These are phyloP conservation scores for Stomorhina lunata DNA, from an alignment of 2,888 invertebrate species.

Conservation along the genomic window DNA sequence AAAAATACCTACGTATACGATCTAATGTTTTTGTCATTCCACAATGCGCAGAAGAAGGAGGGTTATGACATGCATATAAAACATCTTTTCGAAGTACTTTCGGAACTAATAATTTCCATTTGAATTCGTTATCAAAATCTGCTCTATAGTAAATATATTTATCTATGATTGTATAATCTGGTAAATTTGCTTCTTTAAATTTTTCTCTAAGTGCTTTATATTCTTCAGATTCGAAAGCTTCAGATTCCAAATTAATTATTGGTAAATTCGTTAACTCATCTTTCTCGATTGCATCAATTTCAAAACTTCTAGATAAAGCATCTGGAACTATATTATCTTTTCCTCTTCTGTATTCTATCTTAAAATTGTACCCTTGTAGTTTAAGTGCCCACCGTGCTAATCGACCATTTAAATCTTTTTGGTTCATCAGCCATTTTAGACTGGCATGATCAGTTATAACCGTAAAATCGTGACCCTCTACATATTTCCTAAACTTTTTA, in stretches of 20 bases:
- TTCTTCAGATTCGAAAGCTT: not conserved
- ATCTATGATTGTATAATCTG: not conserved
- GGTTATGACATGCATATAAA: not conserved
- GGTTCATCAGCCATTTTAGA: no score
- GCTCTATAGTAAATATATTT: not conserved
- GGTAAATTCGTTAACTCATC: not conserved
- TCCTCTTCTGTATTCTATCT: conserved; percentile 2
- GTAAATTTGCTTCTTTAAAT: not conserved
- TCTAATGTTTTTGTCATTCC: conserved; percentile 28
- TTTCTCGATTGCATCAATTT: not conserved
- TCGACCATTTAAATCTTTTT: no score
- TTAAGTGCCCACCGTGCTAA: not conserved
- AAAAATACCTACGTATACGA: conserved; percentile 19
- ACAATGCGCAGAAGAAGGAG: not conserved
- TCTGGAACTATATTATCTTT: conserved; percentile 1
- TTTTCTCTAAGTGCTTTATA: not conserved
- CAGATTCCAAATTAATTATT: not conserved
- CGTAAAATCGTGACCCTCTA: no score
- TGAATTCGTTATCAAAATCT: not conserved
- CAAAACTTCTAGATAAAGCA: not conserved
- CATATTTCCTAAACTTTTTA: not conserved
- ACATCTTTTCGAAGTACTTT: not conserved
- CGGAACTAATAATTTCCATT: conserved; percentile 24
- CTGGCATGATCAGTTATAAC: no score
- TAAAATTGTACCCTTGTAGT: no score